These are phyloP conservation scores for Hirudinaria manillensis DNA, from an alignment of 2,888 invertebrate species.

Conservation along the genomic window DNA sequence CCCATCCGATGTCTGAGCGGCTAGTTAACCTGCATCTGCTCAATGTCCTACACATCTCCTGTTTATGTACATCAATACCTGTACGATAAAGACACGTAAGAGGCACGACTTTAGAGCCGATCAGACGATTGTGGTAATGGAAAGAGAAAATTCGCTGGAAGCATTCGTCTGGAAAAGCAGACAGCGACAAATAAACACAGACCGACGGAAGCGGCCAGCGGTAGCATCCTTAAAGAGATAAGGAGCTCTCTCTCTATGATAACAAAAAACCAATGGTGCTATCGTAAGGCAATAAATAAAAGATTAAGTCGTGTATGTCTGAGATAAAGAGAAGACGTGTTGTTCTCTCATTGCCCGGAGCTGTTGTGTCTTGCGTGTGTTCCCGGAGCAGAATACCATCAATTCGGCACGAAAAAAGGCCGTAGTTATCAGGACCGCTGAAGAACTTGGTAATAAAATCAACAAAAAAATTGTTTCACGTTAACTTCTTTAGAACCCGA, in stretches of 20 bases:
- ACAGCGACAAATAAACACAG: conserved; percentile 10
- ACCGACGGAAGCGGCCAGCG: conserved; percentile 4
- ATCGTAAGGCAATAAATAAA: conserved; percentile 16
- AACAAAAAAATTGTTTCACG: too few relatives aligned
- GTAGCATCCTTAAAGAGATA: conserved; percentile 3
- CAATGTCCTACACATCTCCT: not conserved
- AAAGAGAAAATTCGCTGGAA: not conserved
- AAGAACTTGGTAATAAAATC: too few relatives aligned
- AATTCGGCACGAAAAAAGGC: too few relatives aligned
- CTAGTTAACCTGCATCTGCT: too few relatives aligned
- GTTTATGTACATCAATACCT: conserved; percentile 8
- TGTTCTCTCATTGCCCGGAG: too few relatives aligned
- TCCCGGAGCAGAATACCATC: too few relatives aligned
- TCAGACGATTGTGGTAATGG: conserved; percentile 3
- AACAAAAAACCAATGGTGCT: conserved; percentile 8
- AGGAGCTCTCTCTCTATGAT: conserved; percentile 4
- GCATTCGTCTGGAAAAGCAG: not conserved
- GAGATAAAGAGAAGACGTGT: conserved; percentile 10
- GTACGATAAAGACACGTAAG: not conserved
- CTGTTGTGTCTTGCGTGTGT: too few relatives aligned
- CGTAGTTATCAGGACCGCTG: too few relatives aligned
- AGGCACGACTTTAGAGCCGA: not conserved
- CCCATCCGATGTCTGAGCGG: too few relatives aligned
- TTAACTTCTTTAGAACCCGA: too few relatives aligned
- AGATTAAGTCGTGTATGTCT: not conserved